A percentile compares a stretch with the other conserved stretches of the same genome.
Evolutionary conservation across 2,888 invertebrate genomes (phyloP).

Genomic region (Mythimna albipuncta): DNA sequence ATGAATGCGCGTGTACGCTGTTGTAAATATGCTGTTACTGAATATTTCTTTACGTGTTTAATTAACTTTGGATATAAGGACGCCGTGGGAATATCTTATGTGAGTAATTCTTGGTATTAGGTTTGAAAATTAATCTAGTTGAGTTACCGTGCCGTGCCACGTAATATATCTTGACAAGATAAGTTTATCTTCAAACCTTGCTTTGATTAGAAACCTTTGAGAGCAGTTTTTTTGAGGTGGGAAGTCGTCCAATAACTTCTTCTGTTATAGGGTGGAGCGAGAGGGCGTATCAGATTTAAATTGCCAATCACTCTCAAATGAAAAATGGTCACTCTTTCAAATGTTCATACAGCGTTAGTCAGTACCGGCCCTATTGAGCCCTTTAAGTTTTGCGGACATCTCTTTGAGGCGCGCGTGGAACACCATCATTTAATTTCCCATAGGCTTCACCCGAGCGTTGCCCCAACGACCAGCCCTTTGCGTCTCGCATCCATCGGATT

Average conservation of each 20-base stretch:
- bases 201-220: not conserved
- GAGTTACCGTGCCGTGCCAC: not conserved
- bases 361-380: not conserved
- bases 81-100: constrained; percentile 3
- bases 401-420: no score
- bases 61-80: constrained; percentile 17
- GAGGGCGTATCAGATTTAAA: no score
- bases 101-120: constrained; percentile 16
- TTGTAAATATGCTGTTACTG: not conserved
- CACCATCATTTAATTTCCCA: no score
- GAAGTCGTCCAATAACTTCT: no score
- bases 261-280: no score
- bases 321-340: no score
- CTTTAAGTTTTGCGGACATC: no score
- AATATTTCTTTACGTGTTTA: not conserved
- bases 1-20: not conserved
- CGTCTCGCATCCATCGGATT: no score
- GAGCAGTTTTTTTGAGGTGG: not conserved
- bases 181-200: not conserved
- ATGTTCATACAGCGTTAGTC: no score
- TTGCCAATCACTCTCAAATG: no score
- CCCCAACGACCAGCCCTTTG: no score
- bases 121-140: constrained; percentile 24
- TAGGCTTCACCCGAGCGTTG: no score
- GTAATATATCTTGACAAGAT: not conserved